Conservation (phyloP, 2,888 invertebrate species). For the Agelastica alni region DNA sequence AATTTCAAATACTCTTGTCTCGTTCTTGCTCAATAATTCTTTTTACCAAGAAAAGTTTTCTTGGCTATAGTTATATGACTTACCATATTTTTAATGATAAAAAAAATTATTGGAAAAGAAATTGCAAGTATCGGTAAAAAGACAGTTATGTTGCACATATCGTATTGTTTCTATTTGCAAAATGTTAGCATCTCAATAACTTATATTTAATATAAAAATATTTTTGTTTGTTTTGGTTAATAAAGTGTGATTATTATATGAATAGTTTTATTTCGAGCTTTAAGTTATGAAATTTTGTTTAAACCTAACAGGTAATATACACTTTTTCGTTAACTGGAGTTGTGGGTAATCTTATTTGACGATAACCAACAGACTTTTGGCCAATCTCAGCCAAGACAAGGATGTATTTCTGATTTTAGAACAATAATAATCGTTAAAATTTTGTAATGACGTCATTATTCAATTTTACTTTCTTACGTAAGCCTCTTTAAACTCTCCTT, state of each 20-base stretch:
- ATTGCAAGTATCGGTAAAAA: conserved; percentile 45
- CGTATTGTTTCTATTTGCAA: conserved; percentile 56
- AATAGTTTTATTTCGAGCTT: background rate
- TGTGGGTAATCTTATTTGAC: too few relatives aligned
- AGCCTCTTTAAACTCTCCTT: too few relatives aligned
- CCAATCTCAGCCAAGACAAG: too few relatives aligned
- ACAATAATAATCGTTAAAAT: too few relatives aligned
- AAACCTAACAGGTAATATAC: too few relatives aligned
- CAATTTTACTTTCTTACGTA: too few relatives aligned
- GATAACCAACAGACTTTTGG: too few relatives aligned
- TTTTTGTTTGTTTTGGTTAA: conserved; percentile 56
- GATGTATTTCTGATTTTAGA: too few relatives aligned
- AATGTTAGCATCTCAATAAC: conserved; percentile 54
- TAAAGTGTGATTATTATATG: conserved; percentile 56
- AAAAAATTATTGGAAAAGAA: conserved; percentile 40
- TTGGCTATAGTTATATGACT: too few relatives aligned
- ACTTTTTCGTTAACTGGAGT: too few relatives aligned
- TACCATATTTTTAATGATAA: too few relatives aligned
- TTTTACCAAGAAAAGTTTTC: conserved; percentile 26
- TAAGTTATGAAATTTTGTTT: background rate
- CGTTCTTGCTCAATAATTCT: conserved; percentile 32
- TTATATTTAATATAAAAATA: conserved; percentile 54
- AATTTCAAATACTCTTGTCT: conserved; percentile 12
- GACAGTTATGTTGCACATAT: conserved; percentile 56
- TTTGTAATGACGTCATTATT: too few relatives aligned